phyloP scores from a whole-genome alignment of 2,113 vertebrate species.

The Camarhynchus parvulus region DNA sequence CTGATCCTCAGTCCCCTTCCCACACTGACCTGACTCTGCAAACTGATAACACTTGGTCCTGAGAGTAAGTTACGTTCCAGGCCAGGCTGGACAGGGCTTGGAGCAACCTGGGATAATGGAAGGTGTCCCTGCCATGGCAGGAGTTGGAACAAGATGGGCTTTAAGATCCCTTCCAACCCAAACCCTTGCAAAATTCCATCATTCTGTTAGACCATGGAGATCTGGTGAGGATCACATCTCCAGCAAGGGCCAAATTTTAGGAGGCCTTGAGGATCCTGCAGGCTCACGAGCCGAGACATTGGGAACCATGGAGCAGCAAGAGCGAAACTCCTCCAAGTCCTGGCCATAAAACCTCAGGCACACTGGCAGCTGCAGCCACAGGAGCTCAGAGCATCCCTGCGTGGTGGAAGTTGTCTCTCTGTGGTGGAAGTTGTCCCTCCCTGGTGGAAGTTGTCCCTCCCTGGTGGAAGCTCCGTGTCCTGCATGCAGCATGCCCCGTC shows the following conservation, averaged over 20 bases:
- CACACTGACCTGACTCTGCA: neutral
- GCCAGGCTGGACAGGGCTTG: neutral
- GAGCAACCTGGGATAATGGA: neutral
- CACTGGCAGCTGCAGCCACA: neutral
- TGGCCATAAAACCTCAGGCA: neutral
- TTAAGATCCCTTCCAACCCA: neutral
- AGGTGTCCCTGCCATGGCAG: neutral
- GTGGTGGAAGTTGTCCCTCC: neutral
- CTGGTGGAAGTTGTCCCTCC: neutral
- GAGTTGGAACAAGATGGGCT: neutral
- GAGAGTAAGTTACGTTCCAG: neutral
- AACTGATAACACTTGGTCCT: neutral
- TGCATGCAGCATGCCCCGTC: slow-evolving; percentile 60
- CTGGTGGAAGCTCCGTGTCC: neutral
- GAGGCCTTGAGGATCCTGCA: neutral
- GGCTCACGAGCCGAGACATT: accelerated
- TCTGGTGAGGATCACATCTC: neutral
- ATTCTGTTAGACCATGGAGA: neutral
- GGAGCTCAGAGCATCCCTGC: neutral
- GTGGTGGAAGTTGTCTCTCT: neutral
- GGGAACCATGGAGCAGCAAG: neutral
- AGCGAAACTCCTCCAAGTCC: neutral
- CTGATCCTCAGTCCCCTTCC: neutral
- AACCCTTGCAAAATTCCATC: neutral
- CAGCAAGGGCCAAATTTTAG: neutral